phyloP scores from a whole-genome alignment of 2,797 vertebrate species.

The Typhlichthys subterraneus region DNA sequence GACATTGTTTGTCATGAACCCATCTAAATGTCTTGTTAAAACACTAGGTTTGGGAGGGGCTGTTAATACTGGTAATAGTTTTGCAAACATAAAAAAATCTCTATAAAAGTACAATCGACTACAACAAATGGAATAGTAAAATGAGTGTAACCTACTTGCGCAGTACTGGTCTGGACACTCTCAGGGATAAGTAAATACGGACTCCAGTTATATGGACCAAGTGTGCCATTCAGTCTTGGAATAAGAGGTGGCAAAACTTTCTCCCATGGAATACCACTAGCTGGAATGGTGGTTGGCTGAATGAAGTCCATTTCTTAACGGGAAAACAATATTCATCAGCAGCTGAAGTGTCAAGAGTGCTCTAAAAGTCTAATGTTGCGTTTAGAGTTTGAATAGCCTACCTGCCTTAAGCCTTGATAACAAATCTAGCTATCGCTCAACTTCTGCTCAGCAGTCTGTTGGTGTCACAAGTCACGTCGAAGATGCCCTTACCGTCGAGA shows the following conservation, averaged over 20 bases:
- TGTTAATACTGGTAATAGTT: too few species aligned
- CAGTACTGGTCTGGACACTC: conserved; percentile 58
- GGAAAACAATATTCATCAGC: neutral
- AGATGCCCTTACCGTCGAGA: conserved; percentile 12
- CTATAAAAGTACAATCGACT: neutral
- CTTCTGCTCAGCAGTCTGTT: too few species aligned
- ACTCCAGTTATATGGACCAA: conserved; percentile 64
- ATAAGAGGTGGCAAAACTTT: conserved; percentile 74
- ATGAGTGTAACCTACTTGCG: conserved; percentile 62
- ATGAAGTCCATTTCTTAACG: conserved; percentile 76
- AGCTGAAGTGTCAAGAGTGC: too few species aligned
- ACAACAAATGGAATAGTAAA: neutral
- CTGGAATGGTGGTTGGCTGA: conserved; percentile 58
- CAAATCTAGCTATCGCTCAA: too few species aligned
- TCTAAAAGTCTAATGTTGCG: too few species aligned
- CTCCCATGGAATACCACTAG: conserved; percentile 74
- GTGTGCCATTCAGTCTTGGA: conserved; percentile 66
- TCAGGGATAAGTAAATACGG: conserved; percentile 69
- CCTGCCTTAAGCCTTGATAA: too few species aligned
- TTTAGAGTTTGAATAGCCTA: too few species aligned
- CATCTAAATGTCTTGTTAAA: too few species aligned
- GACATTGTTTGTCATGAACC: too few species aligned
- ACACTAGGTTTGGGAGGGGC: too few species aligned
- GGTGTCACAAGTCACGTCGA: neutral
- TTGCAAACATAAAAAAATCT: too few species aligned